Percentiles rank a stretch among this genome's conserved stretches.
Evolutionary conservation across 2,888 invertebrate genomes (phyloP).

Genomic region (Stenoptilia bipunctidactyla): DNA sequence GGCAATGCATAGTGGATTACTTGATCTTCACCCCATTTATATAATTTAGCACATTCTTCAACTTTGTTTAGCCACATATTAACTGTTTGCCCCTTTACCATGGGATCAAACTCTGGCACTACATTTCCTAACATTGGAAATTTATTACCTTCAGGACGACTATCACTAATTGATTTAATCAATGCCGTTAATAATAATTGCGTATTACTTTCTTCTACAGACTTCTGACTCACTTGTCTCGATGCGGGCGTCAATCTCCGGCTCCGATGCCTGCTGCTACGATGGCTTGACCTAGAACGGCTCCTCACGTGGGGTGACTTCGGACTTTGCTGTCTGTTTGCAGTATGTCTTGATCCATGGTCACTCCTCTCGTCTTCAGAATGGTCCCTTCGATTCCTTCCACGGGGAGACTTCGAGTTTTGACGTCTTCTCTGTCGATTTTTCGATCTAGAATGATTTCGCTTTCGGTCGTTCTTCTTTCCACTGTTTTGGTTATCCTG

Average conservation of each 20-base stretch:
- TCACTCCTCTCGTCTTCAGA: no score
- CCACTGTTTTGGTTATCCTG: background rate
- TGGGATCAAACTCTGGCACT: constrained; percentile 12
- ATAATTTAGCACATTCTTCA: constrained; percentile 10
- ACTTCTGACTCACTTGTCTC: background rate
- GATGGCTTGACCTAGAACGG: background rate
- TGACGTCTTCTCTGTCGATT: background rate
- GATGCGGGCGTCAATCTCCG: background rate
- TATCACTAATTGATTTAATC: constrained; percentile 1
- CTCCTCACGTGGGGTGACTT: background rate
- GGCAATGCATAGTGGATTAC: constrained; percentile 12
- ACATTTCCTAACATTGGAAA: constrained; percentile 12
- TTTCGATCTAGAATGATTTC: background rate
- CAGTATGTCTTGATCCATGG: background rate
- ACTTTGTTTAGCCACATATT: constrained; percentile 12
- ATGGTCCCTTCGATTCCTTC: background rate
- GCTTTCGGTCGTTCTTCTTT: background rate
- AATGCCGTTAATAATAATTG: constrained; percentile 1
- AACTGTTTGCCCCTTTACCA: constrained; percentile 12
- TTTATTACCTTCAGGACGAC: constrained; percentile 9
- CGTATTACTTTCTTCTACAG: background rate
- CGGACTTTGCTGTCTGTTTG: background rate
- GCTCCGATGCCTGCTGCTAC: background rate
- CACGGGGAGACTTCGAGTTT: background rate
- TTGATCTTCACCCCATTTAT: constrained; percentile 9